Evolutionary conservation across 2,797 vertebrate genomes (phyloP), one percentile per base, ranked within the genome.

Genomic region (Borostomias antarcticus): DNA sequence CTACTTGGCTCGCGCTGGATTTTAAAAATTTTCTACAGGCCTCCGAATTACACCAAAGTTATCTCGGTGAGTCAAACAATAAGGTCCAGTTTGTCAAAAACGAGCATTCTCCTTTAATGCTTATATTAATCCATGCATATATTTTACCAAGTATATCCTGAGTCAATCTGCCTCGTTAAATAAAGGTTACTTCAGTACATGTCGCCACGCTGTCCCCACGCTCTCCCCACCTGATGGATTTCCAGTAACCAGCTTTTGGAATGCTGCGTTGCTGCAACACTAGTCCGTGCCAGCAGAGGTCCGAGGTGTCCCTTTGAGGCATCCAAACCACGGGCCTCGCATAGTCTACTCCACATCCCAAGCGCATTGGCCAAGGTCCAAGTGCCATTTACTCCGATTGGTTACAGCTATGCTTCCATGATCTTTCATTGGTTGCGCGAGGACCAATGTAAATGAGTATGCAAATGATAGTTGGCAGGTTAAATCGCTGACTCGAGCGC

Each of bases 401-500:
- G 77, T 70, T 30, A 25, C 33, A 37, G 11, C 15, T 17, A 58
- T 37, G 17, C 10, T 32, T 28, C 11, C 33, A 29, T 0, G 13
- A 21, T 33, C n/a, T 15, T 23, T 58, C 30, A 72, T 52, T 62
- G 77, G 68, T 32, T 26, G 40, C 3, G n/a, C 19, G 47, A 1
- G 11, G 37, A 4, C 21, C 35, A 29, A 23, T 30, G 53, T 17
- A 29, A 8, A 43, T 15, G 35, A 64, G 66, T 76, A 79, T 76
- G 68, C 58, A 76, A 79, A 79, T 70, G 1, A 64, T 25, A 45
- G 40, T n/a, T n/a, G 30, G 21, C 32, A 26, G 43, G 68, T 76
- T 56, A 68, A 60, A 76, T 54, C 33, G 21, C 23, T 13, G n/a
- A 4, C 32, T 59, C 23, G 10, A 10, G 0, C 10, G 2, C 10